Conservation (phyloP, 2,797 vertebrate species). For the Acanthopagrus latus region DNA sequence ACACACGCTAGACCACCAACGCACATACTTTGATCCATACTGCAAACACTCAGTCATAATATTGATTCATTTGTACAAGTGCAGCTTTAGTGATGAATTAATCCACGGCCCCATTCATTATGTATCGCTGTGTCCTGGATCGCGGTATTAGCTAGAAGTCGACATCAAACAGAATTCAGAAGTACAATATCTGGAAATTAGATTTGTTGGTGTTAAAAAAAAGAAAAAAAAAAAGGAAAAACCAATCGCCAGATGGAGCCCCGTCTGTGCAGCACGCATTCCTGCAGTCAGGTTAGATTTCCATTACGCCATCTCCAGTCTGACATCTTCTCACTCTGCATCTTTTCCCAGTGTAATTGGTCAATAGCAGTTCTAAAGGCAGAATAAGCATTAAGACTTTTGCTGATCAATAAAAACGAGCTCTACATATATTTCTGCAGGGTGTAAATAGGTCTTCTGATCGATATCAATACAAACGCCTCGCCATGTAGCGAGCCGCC, state of each 20-base stretch:
- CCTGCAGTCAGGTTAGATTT: slow-evolving; percentile 12
- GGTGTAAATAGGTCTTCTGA: slow-evolving; percentile 19
- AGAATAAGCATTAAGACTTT: slow-evolving; percentile 23
- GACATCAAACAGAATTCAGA: slow-evolving; percentile 37
- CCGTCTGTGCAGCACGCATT: slow-evolving; percentile 22
- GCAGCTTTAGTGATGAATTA: neutral
- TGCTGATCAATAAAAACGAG: slow-evolving; percentile 43
- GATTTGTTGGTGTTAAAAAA: slow-evolving; percentile 30
- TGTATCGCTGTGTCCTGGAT: slow-evolving; percentile 3
- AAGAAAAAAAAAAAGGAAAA: neutral
- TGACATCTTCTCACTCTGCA: slow-evolving; percentile 28
- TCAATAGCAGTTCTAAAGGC: slow-evolving; percentile 41
- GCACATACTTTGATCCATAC: slow-evolving; percentile 3
- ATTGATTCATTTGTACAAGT: slow-evolving; percentile 8
- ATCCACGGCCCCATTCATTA: neutral
- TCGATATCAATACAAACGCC: slow-evolving; percentile 33
- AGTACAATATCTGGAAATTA: slow-evolving; percentile 42
- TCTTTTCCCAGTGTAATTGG: neutral
- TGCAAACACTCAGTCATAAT: neutral
- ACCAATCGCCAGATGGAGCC: slow-evolving; percentile 1
- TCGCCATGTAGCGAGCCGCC: slow-evolving; percentile 19
- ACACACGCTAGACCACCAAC: neutral
- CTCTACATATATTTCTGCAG: slow-evolving; percentile 43
- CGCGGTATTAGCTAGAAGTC: neutral
- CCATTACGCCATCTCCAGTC: slow-evolving; percentile 24